Evolutionary conservation across 2,888 invertebrate genomes (phyloP).

Genomic region (Eutolmus rufibarbis): DNA sequence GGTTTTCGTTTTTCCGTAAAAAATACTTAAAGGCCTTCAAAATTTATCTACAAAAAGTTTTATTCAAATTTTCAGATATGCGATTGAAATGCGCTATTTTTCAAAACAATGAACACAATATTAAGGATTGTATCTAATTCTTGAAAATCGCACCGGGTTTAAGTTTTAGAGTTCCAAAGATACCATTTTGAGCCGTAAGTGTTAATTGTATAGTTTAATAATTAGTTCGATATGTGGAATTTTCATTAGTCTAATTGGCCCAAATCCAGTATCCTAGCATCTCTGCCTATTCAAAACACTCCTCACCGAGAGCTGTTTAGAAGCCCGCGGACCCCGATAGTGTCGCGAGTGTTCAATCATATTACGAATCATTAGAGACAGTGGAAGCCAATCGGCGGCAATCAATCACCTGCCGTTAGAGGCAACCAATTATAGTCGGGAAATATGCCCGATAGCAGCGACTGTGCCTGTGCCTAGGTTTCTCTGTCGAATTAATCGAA

Average conservation of each 20-base stretch:
- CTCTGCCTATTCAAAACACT: neutral
- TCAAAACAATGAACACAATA: too few relatives aligned
- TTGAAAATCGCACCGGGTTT: too few relatives aligned
- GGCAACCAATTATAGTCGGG: conserved; percentile 22
- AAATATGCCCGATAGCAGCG: neutral
- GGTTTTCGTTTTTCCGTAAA: too few relatives aligned
- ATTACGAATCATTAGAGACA: conserved; percentile 11
- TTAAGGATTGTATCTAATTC: too few relatives aligned
- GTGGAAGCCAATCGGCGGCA: conserved; percentile 2
- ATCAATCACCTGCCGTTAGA: conserved; percentile 10
- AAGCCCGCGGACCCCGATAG: neutral
- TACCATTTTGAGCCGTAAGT: too few relatives aligned
- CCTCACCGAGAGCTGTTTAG: neutral
- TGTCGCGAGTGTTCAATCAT: neutral
- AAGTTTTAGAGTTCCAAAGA: too few relatives aligned
- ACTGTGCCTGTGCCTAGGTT: neutral
- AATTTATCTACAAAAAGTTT: too few relatives aligned
- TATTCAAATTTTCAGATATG: too few relatives aligned
- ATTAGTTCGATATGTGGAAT: neutral
- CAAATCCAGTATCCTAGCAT: neutral
- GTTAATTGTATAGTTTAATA: neutral
- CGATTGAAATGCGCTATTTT: too few relatives aligned
- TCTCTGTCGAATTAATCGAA: conserved; percentile 43
- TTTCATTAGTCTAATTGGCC: neutral
- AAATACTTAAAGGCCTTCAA: too few relatives aligned